These are phyloP conservation scores for Trichopria drosophilae DNA, from an alignment of 2,888 invertebrate genomes.

Conservation along the genomic window DNA sequence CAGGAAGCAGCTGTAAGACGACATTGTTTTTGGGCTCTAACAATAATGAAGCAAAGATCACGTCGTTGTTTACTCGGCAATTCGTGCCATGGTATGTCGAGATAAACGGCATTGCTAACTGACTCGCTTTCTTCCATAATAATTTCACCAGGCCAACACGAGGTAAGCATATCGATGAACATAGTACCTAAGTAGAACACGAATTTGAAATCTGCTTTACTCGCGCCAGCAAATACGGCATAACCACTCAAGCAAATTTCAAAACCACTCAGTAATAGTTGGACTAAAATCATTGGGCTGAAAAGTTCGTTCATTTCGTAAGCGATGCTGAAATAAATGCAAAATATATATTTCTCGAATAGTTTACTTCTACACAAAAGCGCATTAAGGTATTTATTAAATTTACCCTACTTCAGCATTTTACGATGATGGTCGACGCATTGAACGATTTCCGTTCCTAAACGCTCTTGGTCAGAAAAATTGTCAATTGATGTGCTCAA, in stretches of 20 bases:
- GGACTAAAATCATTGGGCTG: slow-evolving; percentile 37
- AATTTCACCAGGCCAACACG: slow-evolving; percentile 37
- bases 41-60: slow-evolving; percentile 31
- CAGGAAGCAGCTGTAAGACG: slow-evolving; percentile 30
- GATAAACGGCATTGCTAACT: slow-evolving; percentile 28
- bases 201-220: neutral
- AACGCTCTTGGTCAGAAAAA: too few relatives aligned
- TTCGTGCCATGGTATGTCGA: slow-evolving; percentile 34
- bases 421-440: slow-evolving; percentile 18
- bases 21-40: slow-evolving; percentile 32
- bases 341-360: too few relatives aligned
- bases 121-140: slow-evolving; percentile 33
- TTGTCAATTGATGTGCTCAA: too few relatives aligned
- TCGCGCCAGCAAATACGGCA: slow-evolving; percentile 15
- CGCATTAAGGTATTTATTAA: too few relatives aligned
- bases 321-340: slow-evolving; percentile 27
- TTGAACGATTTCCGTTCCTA: slow-evolving; percentile 2
- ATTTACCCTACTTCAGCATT: slow-evolving; percentile 4
- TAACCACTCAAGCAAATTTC: slow-evolving; percentile 39
- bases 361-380: too few relatives aligned
- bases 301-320: slow-evolving; percentile 32
- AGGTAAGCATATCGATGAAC: slow-evolving; percentile 29
- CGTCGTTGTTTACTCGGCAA: slow-evolving; percentile 22
- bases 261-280: slow-evolving; percentile 35
- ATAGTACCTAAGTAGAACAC: slow-evolving; percentile 6